Percentiles rank a stretch among this genome's conserved stretches.
Evolutionary conservation across 2,888 invertebrate species (phyloP).

Genomic region (Agrochola circellaris): DNA sequence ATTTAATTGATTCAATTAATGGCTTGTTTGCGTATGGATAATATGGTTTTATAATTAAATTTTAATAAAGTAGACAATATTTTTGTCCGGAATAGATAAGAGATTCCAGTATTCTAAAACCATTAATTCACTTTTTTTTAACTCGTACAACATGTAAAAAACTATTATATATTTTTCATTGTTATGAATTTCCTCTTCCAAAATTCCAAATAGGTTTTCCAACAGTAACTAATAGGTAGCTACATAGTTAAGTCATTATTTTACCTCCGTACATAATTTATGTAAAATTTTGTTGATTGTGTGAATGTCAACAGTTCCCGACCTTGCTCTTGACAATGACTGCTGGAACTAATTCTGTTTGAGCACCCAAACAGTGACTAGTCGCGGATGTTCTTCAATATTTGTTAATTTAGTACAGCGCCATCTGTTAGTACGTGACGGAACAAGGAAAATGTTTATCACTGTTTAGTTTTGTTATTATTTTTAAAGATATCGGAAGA

Average conservation of each 20-base stretch:
- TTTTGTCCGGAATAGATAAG: background rate
- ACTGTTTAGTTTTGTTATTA: background rate
- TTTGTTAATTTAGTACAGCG: constrained; percentile 9
- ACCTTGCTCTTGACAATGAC: constrained; percentile 70
- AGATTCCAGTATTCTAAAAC: background rate
- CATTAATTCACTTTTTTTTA: background rate
- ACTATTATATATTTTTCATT: constrained; percentile 6
- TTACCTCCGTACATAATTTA: constrained; percentile 30
- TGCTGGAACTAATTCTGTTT: constrained; percentile 63
- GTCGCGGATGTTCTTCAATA: constrained; percentile 30
- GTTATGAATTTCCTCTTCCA: constrained; percentile 16
- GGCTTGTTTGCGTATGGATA: background rate
- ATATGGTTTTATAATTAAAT: constrained; percentile 16
- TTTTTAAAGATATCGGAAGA: background rate
- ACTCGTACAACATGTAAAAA: background rate
- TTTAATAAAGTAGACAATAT: background rate
- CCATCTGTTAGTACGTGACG: constrained; percentile 19
- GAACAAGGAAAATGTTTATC: background rate
- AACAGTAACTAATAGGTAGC: constrained; percentile 33
- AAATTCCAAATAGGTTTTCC: constrained; percentile 8
- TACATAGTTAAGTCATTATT: constrained; percentile 23
- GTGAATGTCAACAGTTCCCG: constrained; percentile 36
- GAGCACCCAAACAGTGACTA: constrained; percentile 36
- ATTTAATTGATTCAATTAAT: constrained; percentile 22
- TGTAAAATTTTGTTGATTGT: constrained; percentile 35